Evolutionary conservation across 2,888 invertebrate genomes (phyloP).

Genomic region (Mayetiola destructor): DNA sequence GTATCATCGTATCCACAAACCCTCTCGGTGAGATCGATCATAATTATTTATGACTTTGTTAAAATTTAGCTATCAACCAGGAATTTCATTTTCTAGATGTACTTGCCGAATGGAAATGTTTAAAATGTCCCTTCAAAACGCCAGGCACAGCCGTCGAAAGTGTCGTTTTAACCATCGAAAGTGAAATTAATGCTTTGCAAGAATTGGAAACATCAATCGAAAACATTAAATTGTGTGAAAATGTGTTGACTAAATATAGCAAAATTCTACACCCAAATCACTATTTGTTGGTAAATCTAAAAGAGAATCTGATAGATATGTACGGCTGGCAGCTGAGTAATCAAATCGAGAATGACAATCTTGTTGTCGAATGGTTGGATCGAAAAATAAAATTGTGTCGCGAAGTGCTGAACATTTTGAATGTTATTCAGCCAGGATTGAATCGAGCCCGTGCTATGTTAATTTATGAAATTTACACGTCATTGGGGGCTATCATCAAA

Average conservation of each 20-base stretch:
- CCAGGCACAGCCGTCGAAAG: constrained; percentile 45
- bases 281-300: constrained; percentile 49
- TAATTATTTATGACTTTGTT: not conserved
- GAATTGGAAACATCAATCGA: constrained; percentile 41
- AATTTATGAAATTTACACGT: constrained; percentile 68
- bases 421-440: constrained; percentile 47
- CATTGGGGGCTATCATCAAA: constrained; percentile 54
- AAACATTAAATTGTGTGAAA: constrained; percentile 50
- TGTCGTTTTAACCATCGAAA: constrained; percentile 48
- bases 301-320: constrained; percentile 57
- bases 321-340: constrained; percentile 65
- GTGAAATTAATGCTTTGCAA: constrained; percentile 51
- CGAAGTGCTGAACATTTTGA: constrained; percentile 48
- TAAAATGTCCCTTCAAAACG: constrained; percentile 48
- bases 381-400: constrained; percentile 51
- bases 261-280: constrained; percentile 64
- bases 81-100: not conserved
- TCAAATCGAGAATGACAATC: constrained; percentile 53
- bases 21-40: constrained; percentile 39
- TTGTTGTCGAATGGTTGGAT: constrained; percentile 41
- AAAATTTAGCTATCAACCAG: not conserved
- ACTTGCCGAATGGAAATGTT: constrained; percentile 29
- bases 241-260: constrained; percentile 46
- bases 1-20: constrained; percentile 47
- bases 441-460: constrained; percentile 64